Base-by-base conservation (phyloP, 1,140 invertebrate species). In the Eupeodes corollae region DNA sequence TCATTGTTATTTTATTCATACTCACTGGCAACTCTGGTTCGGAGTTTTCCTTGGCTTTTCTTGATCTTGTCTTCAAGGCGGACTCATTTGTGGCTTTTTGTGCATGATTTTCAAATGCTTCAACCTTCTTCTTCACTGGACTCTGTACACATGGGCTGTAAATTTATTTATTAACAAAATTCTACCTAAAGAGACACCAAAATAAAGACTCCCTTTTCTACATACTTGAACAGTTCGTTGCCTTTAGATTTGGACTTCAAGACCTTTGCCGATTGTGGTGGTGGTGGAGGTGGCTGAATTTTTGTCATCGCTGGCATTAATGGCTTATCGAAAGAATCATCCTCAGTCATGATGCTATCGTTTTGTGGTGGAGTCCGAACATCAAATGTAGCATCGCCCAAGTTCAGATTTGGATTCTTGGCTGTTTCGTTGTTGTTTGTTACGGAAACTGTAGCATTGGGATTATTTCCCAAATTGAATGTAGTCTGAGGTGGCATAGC, bases 41-140 rank as follows among this genome's bases (percentile, higher is more conserved):
- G 32, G 42, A 15, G 44, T 57, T 57, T 42, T 57, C 51, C 31
- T 59, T 58, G 43, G 54, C 61, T 8, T 39, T 46, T 37, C 48
- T 40, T 34, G 47, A 34, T 14, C 47, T 35, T 3, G 26, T 18
- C 9, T 15, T 40, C 16, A 18, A 41, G 18, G 5, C 5, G 1
- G 21, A 8, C 40, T 40, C 38, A 15, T 16, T 37, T 30, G 31
- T 40, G 6, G 32, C 37, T 35, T 46, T 42, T 45, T 44, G 48
- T 14, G 59, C 60, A 2, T 53, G 63, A 53, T 78, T 75, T 50
- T 79, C 78, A 51, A 79, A 80, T 2, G 78, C 78, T 51, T 79
- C 73, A 0, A 80, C 76, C 16, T 75, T 70, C 55, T 77, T 75
- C 51, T 78, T 79, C 16, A 79, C 73, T 0, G 77, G 77, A 49